Percentiles rank a stretch among this genome's conserved stretches.
Evolutionary conservation across 2,113 vertebrate species (phyloP).

Genomic region (Chlorodrepanis virens): DNA sequence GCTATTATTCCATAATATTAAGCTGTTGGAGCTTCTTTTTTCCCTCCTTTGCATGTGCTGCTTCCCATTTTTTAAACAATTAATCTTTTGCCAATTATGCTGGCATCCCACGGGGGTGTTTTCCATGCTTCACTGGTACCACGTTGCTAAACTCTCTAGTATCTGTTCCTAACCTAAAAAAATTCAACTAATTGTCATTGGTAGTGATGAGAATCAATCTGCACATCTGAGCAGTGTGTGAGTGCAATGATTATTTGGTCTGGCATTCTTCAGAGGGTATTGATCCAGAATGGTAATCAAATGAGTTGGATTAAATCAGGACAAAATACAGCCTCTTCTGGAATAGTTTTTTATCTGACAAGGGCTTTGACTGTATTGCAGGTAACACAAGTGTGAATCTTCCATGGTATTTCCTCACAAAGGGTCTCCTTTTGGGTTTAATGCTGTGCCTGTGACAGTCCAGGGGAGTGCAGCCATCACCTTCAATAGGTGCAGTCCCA

Average conservation of each 20-base stretch:
- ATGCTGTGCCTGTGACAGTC: not conserved
- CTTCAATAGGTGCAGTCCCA: not conserved
- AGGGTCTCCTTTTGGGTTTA: not conserved
- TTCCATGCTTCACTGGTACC: conserved; percentile 30
- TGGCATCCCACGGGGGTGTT: conserved; percentile 27
- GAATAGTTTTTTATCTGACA: not conserved
- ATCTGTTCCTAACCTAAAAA: conserved; percentile 15
- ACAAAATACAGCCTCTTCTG: not conserved
- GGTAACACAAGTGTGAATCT: not conserved
- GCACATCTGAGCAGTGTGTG: not conserved
- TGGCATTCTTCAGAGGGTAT: not conserved
- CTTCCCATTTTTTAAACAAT: conserved; percentile 44
- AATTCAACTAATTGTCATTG: conserved; percentile 13
- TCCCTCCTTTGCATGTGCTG: not conserved
- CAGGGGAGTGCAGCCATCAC: not conserved
- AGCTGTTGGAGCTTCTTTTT: not conserved
- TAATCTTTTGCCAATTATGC: conserved; percentile 56
- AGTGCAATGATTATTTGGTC: not conserved
- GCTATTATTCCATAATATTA: not conserved
- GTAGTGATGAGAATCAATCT: not conserved
- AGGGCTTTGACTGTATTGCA: not conserved
- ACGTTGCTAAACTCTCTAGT: conserved; percentile 5
- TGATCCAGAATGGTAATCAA: not conserved
- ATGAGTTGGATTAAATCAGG: not conserved
- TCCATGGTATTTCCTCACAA: not conserved